Conservation (phyloP, 2,888 invertebrate genomes). For the Geotrupes spiniger region DNA sequence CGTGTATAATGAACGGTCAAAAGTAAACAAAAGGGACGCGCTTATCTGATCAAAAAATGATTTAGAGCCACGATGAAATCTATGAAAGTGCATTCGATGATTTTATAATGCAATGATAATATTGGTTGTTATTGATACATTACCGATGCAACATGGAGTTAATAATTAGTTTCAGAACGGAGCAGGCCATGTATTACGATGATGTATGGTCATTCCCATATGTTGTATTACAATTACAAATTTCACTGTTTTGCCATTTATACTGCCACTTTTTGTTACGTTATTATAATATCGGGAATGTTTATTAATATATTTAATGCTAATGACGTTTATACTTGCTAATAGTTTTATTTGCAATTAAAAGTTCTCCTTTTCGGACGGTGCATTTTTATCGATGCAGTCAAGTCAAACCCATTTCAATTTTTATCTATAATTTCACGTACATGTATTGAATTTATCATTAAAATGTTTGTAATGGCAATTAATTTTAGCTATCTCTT, state of each 20-base stretch:
- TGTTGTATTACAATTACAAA: conserved; percentile 30
- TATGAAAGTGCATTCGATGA: conserved; percentile 19
- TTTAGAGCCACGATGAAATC: conserved; percentile 23
- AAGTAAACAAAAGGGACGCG: conserved; percentile 14
- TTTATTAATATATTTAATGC: conserved; percentile 24
- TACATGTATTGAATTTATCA: no score
- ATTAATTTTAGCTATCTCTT: no score
- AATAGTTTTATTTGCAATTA: conserved; percentile 19
- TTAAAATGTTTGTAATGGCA: no score
- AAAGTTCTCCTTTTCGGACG: conserved; percentile 16
- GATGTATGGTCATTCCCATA: conserved; percentile 27
- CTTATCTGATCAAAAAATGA: conserved; percentile 24
- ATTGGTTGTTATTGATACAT: conserved; percentile 33
- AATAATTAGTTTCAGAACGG: conserved; percentile 31
- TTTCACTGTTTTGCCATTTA: conserved; percentile 24
- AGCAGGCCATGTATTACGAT: conserved; percentile 28
- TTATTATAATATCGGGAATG: conserved; percentile 20
- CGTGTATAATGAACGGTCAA: conserved; percentile 14
- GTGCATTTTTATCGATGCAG: conserved; percentile 10
- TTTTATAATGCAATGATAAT: conserved; percentile 29
- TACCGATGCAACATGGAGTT: conserved; percentile 31
- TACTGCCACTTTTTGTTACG: conserved; percentile 21
- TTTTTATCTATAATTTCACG: no score
- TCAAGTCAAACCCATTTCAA: not conserved
- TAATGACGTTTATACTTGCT: conserved; percentile 25